phyloP scores from a whole-genome alignment of 1,140 invertebrate species.

The Luehdorfia chinensis region DNA sequence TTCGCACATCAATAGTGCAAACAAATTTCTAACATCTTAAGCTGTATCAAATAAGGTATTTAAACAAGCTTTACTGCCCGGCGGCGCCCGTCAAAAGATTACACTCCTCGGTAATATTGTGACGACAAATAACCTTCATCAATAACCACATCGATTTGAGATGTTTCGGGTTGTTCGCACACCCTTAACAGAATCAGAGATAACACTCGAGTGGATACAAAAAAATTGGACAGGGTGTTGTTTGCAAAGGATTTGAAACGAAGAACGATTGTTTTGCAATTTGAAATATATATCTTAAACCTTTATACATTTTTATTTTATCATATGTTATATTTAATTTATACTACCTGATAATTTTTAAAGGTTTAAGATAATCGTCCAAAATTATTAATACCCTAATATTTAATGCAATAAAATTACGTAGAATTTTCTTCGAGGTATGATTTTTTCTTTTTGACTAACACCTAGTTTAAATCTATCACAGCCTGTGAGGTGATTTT shows the following conservation, averaged over 20 bases:
- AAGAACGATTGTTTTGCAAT: conserved; percentile 5
- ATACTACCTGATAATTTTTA: neutral
- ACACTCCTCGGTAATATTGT: conserved; percentile 34
- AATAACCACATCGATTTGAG: conserved; percentile 15
- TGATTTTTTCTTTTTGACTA: too few species aligned
- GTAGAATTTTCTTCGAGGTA: too few species aligned
- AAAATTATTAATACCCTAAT: neutral
- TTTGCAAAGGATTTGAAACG: conserved; percentile 13
- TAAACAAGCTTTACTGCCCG: conserved; percentile 45
- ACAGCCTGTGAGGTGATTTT: too few species aligned
- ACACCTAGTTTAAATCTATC: too few species aligned
- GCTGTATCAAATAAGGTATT: conserved; percentile 39
- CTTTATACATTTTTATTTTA: neutral
- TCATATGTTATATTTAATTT: too few species aligned
- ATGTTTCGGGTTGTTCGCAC: conserved; percentile 51
- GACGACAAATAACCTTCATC: conserved; percentile 33
- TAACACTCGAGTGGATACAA: conserved; percentile 19
- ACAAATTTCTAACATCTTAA: conserved; percentile 49
- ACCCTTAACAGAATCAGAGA: conserved; percentile 52
- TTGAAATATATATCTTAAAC: too few species aligned
- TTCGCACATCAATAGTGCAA: conserved; percentile 46
- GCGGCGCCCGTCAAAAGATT: conserved; percentile 60
- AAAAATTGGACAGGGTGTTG: conserved; percentile 2
- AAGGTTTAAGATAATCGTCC: too few species aligned
- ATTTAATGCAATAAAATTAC: neutral